Evolutionary conservation across 2,888 invertebrate species (phyloP).

Genomic region (Altica lythri): DNA sequence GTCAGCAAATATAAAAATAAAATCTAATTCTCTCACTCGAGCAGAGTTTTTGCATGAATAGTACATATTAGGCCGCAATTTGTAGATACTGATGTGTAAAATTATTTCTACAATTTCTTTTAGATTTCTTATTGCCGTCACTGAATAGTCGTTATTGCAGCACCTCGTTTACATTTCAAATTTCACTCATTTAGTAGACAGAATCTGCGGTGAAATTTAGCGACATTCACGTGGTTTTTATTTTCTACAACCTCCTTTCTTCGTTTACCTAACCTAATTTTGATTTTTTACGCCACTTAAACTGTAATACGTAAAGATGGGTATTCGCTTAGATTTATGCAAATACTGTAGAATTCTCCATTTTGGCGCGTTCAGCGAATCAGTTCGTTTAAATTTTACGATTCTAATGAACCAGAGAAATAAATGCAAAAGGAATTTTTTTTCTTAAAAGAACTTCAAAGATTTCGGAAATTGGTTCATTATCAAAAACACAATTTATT

Average conservation of each 20-base stretch:
- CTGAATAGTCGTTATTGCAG: slow-evolving; percentile 41
- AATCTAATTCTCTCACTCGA: too few species aligned
- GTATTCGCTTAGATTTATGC: neutral
- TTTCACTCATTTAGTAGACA: slow-evolving; percentile 32
- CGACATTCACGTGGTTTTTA: slow-evolving; percentile 16
- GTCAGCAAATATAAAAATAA: too few species aligned
- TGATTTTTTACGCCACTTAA: slow-evolving; percentile 15
- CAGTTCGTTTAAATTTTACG: too few species aligned
- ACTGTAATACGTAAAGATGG: slow-evolving; percentile 3
- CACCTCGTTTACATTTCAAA: slow-evolving; percentile 41
- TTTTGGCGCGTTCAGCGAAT: neutral
- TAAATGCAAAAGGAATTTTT: neutral
- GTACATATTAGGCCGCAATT: too few species aligned
- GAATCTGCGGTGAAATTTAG: slow-evolving; percentile 15
- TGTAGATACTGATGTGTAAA: too few species aligned
- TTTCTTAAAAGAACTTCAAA: too few species aligned
- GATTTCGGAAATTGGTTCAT: too few species aligned
- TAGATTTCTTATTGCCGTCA: too few species aligned
- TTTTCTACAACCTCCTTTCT: slow-evolving; percentile 12
- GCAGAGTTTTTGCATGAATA: too few species aligned
- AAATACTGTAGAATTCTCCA: neutral
- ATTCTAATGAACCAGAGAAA: slow-evolving; percentile 3
- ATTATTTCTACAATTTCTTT: too few species aligned
- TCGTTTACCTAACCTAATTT: slow-evolving; percentile 13
- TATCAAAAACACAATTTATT: too few species aligned